Conservation (phyloP, 2,797 vertebrate species). For the Nothura maculosa region DNA sequence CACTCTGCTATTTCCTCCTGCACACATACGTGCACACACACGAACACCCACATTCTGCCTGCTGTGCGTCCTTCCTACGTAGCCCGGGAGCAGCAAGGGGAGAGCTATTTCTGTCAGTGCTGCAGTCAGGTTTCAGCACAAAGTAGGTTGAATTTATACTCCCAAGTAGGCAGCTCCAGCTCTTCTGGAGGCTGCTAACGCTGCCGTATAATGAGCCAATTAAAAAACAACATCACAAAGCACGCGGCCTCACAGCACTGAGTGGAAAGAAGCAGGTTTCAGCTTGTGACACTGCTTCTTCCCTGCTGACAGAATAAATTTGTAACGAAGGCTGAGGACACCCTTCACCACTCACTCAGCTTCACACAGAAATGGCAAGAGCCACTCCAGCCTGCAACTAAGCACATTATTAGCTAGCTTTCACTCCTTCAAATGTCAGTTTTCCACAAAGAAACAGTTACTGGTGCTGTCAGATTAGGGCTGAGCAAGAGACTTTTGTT, state of each 20-base stretch:
- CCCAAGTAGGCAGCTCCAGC: neutral
- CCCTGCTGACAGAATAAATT: neutral
- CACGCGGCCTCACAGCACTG: neutral
- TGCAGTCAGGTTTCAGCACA: neutral
- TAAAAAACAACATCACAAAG: neutral
- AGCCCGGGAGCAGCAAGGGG: neutral
- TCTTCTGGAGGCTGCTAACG: neutral
- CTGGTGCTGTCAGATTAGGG: neutral
- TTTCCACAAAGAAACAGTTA: conserved; percentile 17
- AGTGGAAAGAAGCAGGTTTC: neutral
- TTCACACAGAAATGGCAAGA: neutral
- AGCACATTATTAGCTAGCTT: neutral
- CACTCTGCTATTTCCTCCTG: neutral
- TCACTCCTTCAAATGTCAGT: neutral
- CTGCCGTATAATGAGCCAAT: neutral
- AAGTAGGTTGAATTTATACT: neutral
- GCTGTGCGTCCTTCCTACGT: fast-evolving
- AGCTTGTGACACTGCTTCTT: neutral
- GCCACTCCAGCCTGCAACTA: neutral
- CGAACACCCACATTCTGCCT: neutral
- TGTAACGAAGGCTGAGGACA: neutral
- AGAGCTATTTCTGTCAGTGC: neutral
- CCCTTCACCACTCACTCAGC: neutral
- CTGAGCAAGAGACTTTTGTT: neutral
- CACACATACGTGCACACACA: neutral